These are phyloP conservation scores for Chrysaora quinquecirrha DNA, from an alignment of 30 jellyfish, hydroid and myxozoan genomes.

Conservation along the genomic window DNA sequence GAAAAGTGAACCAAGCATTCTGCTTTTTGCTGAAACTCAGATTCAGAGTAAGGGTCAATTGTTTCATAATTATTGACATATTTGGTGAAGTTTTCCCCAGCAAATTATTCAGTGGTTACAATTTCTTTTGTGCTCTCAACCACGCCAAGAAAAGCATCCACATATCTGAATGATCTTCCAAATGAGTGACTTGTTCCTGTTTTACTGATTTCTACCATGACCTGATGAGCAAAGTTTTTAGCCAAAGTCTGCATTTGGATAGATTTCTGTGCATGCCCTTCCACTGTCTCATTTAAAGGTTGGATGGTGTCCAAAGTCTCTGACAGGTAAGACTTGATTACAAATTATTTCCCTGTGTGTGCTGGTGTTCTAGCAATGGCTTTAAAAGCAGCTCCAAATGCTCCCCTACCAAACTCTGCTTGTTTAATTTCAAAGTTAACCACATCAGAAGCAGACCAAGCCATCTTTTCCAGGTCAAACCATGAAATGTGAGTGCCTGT, in stretches of 20 bases:
- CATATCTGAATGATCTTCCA: conserved; percentile 2
- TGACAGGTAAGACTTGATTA: conserved; percentile 8
- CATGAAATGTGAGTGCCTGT: conserved; percentile 10
- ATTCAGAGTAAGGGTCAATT: neutral
- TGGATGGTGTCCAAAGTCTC: neutral
- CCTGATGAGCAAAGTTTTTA: conserved; percentile 11
- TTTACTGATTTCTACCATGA: neutral
- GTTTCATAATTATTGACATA: conserved; percentile 16
- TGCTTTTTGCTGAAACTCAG: conserved; percentile 22
- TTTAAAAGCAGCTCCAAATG: conserved; percentile 15
- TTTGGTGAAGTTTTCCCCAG: too few relatives aligned
- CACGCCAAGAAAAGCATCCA: neutral
- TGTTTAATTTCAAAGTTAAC: neutral
- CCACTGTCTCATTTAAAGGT: neutral
- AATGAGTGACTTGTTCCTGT: neutral
- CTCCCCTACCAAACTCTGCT: conserved; percentile 6
- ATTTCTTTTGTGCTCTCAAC: neutral
- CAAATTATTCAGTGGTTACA: conserved; percentile 14
- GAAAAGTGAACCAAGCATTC: conserved; percentile 21
- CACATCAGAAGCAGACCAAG: neutral
- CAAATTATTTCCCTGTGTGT: neutral
- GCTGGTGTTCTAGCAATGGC: neutral
- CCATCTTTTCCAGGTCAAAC: conserved; percentile 1
- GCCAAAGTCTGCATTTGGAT: conserved; percentile 46
- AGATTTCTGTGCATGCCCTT: conserved; percentile 2